Conservation (phyloP, 2,113 vertebrate genomes). For the Cyanoramphus novaezelandiae region DNA sequence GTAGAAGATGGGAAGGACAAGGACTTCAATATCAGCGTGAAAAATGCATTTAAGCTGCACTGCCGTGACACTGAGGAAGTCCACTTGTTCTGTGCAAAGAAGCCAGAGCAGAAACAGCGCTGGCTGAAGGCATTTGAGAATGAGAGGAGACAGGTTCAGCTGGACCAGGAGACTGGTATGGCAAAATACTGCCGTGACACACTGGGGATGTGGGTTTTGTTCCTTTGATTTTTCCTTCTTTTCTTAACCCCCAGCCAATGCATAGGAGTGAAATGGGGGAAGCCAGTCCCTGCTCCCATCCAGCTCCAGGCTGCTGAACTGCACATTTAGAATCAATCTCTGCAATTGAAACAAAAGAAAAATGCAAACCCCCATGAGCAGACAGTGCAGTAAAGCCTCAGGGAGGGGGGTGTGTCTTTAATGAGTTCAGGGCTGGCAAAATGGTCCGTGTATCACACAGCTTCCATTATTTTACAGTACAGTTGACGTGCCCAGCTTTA, state of each 20-base stretch:
- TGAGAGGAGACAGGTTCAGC: conserved; percentile 89
- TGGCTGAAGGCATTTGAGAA: conserved; percentile 91
- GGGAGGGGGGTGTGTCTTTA: neutral
- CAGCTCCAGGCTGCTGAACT: neutral
- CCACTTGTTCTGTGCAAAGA: conserved; percentile 90
- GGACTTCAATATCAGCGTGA: conserved; percentile 88
- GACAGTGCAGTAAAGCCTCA: neutral
- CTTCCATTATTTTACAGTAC: neutral
- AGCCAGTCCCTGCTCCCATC: neutral
- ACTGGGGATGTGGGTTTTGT: too few species aligned
- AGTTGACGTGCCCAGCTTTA: accelerated
- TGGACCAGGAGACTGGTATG: conserved; percentile 89
- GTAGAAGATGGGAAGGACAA: conserved; percentile 92
- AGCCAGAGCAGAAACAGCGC: conserved; percentile 91
- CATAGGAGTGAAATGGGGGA: neutral
- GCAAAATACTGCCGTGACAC: neutral
- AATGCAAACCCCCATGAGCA: neutral
- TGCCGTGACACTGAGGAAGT: conserved; percentile 77
- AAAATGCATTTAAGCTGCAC: conserved; percentile 87
- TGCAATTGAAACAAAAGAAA: neutral
- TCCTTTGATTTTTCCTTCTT: accelerated
- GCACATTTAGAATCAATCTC: neutral
- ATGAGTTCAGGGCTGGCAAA: neutral
- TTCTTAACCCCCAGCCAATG: neutral
- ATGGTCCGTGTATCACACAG: neutral